A percentile compares a stretch with the other conserved stretches of the same genome.
These are phyloP conservation scores for Merodon equestris DNA, from an alignment of 2,888 invertebrate species.

Conservation along the genomic window DNA sequence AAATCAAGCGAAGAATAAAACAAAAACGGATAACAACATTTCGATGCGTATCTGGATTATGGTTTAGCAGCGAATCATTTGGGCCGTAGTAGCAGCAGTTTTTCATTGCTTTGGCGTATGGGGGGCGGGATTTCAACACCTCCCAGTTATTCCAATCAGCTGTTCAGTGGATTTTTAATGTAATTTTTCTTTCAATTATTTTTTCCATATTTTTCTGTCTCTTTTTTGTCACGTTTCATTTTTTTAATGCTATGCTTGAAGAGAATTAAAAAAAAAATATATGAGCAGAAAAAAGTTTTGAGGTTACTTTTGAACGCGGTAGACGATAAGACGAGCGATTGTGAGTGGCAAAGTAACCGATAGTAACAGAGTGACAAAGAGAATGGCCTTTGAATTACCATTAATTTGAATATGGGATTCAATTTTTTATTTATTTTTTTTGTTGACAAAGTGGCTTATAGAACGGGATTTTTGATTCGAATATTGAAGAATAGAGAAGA, in stretches of 20 bases:
- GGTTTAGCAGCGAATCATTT: slow-evolving; percentile 42
- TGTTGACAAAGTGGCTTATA: no score
- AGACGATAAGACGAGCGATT: not conserved
- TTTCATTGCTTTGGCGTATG: slow-evolving; percentile 55
- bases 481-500: no score
- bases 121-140: slow-evolving; percentile 69
- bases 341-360: slow-evolving; percentile 4
- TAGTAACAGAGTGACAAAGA: not conserved
- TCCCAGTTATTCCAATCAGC: slow-evolving; percentile 67
- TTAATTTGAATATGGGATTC: slow-evolving; percentile 28
- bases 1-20: no score
- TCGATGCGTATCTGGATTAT: slow-evolving; percentile 31
- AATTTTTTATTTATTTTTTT: no score
- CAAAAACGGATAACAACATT: slow-evolving; percentile 28
- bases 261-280: slow-evolving; percentile 34
- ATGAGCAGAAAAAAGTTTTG: not conserved
- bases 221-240: slow-evolving; percentile 19
- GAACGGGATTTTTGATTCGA: no score
- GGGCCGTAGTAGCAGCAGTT: slow-evolving; percentile 21
- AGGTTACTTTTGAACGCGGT: slow-evolving; percentile 2
- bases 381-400: slow-evolving; percentile 2
- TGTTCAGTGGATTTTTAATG: slow-evolving; percentile 69
- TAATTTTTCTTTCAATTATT: slow-evolving; percentile 45
- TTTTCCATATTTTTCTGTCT: slow-evolving; percentile 1
- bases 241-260: slow-evolving; percentile 29